These are phyloP conservation scores for Coregonus sp. DNA, from an alignment of 2,797 vertebrate species.

Conservation along the genomic window DNA sequence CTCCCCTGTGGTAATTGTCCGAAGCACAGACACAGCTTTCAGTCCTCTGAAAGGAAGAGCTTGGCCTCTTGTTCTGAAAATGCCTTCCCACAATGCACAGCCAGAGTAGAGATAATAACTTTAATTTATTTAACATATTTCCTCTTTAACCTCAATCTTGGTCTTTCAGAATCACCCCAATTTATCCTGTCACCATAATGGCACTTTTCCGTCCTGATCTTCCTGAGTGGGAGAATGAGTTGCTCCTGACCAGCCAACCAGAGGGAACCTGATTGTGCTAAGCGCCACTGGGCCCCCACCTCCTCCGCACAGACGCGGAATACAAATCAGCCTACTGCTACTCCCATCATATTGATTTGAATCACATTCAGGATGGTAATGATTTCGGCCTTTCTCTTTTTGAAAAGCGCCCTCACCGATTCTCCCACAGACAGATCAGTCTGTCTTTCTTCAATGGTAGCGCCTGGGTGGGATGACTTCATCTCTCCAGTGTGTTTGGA, in stretches of 20 bases:
- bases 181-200: constrained; percentile 55
- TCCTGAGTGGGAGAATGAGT: constrained; percentile 39
- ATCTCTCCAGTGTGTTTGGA: background rate
- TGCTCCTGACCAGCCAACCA: constrained; percentile 27
- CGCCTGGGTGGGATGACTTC: background rate
- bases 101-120: constrained; percentile 49
- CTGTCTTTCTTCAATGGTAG: background rate
- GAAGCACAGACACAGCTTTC: constrained; percentile 37
- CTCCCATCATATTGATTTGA: constrained; percentile 51
- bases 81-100: constrained; percentile 23
- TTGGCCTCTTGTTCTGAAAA: constrained; percentile 48
- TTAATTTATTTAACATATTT: constrained; percentile 53
- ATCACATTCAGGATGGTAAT: constrained; percentile 50
- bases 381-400: constrained; percentile 26
- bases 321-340: constrained; percentile 48
- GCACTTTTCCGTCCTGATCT: constrained; percentile 45
- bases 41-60: constrained; percentile 37
- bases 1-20: constrained; percentile 34
- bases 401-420: background rate
- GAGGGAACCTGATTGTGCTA: constrained; percentile 49
- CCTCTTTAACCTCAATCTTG: constrained; percentile 49
- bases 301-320: constrained; percentile 38
- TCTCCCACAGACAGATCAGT: background rate
- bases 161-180: constrained; percentile 47
- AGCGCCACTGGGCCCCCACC: constrained; percentile 21